These are phyloP conservation scores for Eustalomyia histrio DNA, from an alignment of 2,888 invertebrate genomes.

Conservation along the genomic window DNA sequence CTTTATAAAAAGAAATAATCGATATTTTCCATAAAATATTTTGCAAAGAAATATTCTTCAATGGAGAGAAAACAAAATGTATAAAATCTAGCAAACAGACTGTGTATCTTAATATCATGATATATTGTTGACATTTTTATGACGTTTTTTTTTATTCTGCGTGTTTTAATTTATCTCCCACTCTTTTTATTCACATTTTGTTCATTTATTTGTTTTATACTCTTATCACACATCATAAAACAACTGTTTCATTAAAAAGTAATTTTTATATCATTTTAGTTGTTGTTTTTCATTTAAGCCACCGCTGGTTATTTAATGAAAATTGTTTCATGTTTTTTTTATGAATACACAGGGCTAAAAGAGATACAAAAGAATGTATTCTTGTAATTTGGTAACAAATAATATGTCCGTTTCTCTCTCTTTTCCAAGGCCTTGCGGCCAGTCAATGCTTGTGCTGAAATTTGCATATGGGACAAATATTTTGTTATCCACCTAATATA, in stretches of 20 bases:
- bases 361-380: not conserved
- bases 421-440: no score
- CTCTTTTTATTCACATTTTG: slow-evolving; percentile 35
- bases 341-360: not conserved
- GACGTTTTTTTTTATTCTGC: slow-evolving; percentile 30
- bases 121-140: slow-evolving; percentile 42
- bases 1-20: slow-evolving; percentile 1
- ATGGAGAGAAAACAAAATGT: not conserved
- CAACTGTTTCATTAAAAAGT: slow-evolving; percentile 58
- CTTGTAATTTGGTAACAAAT: no score
- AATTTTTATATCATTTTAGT: slow-evolving; percentile 25
- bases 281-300: not conserved
- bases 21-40: not conserved
- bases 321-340: not conserved
- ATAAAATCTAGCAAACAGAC: not conserved
- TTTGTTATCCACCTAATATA: no score
- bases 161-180: not conserved
- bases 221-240: slow-evolving; percentile 54
- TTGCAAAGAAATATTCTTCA: not conserved
- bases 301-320: slow-evolving; percentile 11
- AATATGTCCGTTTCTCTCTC: no score
- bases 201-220: slow-evolving; percentile 37
- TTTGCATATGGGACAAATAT: no score
- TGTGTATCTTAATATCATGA: slow-evolving; percentile 30
- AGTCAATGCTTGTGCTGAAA: no score